Percentiles rank a stretch among this genome's conserved stretches.
phyloP scores from a whole-genome alignment of 2,113 vertebrate species.

The Nothocercus julius region DNA sequence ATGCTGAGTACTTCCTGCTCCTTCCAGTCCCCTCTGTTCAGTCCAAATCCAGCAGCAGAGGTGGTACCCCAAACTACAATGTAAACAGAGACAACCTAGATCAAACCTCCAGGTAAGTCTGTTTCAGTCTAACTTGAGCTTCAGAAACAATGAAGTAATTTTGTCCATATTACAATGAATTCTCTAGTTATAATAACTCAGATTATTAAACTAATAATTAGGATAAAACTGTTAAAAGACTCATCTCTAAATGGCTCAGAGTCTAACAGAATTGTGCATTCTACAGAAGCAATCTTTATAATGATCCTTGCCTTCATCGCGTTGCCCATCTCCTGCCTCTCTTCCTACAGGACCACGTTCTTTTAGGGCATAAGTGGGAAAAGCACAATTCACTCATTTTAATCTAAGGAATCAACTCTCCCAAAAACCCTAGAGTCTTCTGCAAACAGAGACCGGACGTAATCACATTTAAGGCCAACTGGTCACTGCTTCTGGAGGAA shows the following conservation, averaged over 20 bases:
- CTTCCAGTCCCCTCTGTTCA: not conserved
- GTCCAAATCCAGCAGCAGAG: not conserved
- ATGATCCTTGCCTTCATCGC: too few relatives aligned
- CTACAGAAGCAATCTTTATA: not conserved
- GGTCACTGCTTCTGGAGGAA: not conserved
- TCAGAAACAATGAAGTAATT: not conserved
- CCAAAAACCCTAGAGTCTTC: not conserved
- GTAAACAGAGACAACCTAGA: not conserved
- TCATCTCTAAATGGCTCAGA: not conserved
- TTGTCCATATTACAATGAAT: not conserved
- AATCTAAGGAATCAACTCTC: not conserved
- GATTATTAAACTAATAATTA: not conserved
- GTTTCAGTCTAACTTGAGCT: not conserved
- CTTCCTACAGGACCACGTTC: not conserved
- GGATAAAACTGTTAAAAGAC: not conserved
- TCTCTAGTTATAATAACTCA: not conserved
- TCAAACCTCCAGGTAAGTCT: not conserved
- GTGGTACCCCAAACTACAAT: rapidly evolving
- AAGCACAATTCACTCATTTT: not conserved
- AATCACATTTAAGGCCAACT: not conserved
- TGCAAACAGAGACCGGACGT: not conserved
- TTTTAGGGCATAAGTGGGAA: not conserved
- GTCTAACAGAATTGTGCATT: not conserved
- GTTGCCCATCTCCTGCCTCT: not conserved
- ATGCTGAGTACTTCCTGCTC: not conserved